Evolutionary conservation across 1,140 invertebrate genomes (phyloP).

Genomic region (Brachionus asplanchnoidis): DNA sequence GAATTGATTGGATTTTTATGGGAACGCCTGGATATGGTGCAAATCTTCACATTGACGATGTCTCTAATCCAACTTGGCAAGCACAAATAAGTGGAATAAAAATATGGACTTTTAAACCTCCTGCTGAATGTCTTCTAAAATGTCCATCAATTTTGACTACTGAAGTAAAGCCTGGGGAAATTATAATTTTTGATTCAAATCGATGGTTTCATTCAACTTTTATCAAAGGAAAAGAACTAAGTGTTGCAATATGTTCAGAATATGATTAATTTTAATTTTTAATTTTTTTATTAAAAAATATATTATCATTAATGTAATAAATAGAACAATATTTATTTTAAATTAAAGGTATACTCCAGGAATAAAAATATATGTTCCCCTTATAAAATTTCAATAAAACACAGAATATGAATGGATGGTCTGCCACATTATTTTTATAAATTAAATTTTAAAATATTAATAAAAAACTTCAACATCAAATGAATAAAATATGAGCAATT

Average conservation of each 20-base stretch:
- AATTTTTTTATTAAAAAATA: not conserved
- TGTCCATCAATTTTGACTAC: constrained; percentile 67
- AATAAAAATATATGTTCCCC: no score
- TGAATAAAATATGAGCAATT: no score
- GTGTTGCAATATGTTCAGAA: constrained; percentile 89
- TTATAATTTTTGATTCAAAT: constrained; percentile 73
- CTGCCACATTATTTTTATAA: no score
- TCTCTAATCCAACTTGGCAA: constrained; percentile 85
- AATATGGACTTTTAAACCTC: constrained; percentile 76
- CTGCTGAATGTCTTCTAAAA: constrained; percentile 75
- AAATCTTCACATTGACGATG: constrained; percentile 88
- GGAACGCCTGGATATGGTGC: constrained; percentile 84
- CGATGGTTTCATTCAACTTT: constrained; percentile 89
- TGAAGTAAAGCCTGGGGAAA: constrained; percentile 75
- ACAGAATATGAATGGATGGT: no score
- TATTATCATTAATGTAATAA: not conserved
- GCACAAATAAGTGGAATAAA: constrained; percentile 80
- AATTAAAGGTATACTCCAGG: no score
- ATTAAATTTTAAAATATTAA: no score
- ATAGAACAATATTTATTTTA: no score
- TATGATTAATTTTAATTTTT: constrained; percentile 65
- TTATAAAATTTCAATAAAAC: no score
- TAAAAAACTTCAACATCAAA: no score
- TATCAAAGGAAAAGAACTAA: constrained; percentile 72
- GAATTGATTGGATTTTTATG: constrained; percentile 92